Base-by-base conservation (phyloP, 2,797 vertebrate species). In the Huso huso region DNA sequence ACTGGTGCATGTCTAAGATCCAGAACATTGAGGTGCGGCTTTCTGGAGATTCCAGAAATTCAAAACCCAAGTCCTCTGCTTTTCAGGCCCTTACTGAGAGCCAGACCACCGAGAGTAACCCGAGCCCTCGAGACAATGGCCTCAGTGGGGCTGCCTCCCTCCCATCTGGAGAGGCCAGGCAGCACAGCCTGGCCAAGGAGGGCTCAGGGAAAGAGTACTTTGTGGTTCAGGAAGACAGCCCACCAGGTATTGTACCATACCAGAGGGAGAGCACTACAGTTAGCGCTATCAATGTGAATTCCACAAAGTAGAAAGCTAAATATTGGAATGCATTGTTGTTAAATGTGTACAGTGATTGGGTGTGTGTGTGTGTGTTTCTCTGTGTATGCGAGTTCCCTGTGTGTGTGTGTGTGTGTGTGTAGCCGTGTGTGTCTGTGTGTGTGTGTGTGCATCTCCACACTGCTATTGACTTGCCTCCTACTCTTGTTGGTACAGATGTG, bases 1-100 rank as follows among this genome's bases (percentile, higher is more conserved):
- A 83, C 72, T 99, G 96, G 96, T 98, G 95, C 81, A 74, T 93
- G 82, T 81, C 95, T 68, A 97, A 95, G 86, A 93, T 99, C 75
- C 94, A 97, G 76, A 91, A 87, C 78, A 86, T 96, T 78, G 95
- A 99, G 78, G 75, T 87, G 59, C 92, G 85, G 64, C 83, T 95
- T 73, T 87, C 86, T 13, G 90, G 89, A 66, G 93, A 95, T 18
- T 82, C 85, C 64, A 75, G 78, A 62, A 6, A 68, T 49, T 6
- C 65, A 66, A 72, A 67, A 63, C 23, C 23, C 23, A 37, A 37
- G 23, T 37, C 83, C 23, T 92, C 93, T 57, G 81, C 79, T 11
- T 83, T 82, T 0, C 92, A 93, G 62, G 87, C 81, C 8, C 81
- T 88, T 64, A 74, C 80, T 0, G 87, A 90, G 76, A 84, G 80